A percentile compares a stretch with the other conserved stretches of the same genome.
Conservation (phyloP, 2,113 vertebrate genomes). For the Phrynosoma blainvillii region DNA sequence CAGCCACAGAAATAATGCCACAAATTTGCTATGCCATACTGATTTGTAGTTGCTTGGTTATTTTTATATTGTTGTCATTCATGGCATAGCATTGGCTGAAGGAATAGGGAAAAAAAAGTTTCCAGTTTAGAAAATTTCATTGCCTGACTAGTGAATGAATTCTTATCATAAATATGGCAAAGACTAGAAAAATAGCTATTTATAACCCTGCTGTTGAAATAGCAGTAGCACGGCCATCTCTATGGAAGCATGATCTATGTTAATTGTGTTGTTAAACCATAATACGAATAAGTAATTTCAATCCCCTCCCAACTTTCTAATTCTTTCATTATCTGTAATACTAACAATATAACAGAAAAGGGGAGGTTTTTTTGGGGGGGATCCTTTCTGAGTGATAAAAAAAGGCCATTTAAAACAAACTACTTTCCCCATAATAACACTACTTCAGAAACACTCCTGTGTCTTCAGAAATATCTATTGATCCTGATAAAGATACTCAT, state of each 20-base stretch:
- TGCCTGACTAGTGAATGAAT: no score
- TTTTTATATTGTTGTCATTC: background rate
- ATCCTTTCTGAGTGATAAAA: background rate
- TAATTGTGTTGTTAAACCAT: background rate
- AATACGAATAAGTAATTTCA: background rate
- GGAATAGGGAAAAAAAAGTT: background rate
- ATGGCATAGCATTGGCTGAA: background rate
- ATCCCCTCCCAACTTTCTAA: no score
- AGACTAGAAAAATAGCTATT: background rate
- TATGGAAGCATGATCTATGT: background rate
- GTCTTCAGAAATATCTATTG: background rate
- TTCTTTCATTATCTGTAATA: background rate
- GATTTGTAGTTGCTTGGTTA: no score
- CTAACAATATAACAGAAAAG: background rate
- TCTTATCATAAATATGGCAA: background rate
- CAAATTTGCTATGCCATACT: no score
- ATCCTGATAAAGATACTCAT: no score
- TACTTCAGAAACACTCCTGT: background rate
- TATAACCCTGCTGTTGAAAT: background rate
- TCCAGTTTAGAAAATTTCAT: background rate
- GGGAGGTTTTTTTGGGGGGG: no score
- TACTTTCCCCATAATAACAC: slow-evolving; percentile 15
- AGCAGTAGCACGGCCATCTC: background rate
- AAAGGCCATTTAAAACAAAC: background rate
- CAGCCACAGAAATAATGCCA: no score